phyloP scores from a whole-genome alignment of 2,797 vertebrate species.

The Borostomias antarcticus region DNA sequence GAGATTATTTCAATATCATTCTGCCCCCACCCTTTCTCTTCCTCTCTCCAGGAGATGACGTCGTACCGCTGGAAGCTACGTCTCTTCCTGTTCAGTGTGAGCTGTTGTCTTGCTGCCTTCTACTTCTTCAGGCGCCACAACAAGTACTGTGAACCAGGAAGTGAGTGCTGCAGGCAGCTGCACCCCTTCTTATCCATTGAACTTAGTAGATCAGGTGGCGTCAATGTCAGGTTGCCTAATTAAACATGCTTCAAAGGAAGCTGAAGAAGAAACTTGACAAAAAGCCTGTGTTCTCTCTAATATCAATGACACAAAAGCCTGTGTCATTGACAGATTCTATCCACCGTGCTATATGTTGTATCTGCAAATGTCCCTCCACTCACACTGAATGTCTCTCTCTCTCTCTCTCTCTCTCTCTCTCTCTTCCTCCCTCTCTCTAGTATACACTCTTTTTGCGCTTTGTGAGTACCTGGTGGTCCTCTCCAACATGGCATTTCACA shows the following conservation, averaged over 20 bases:
- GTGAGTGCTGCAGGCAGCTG: constrained; percentile 64
- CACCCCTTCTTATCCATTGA: neutral
- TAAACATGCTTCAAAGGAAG: neutral
- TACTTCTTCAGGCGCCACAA: constrained; percentile 91
- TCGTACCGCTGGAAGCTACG: constrained; percentile 86
- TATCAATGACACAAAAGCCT: no score
- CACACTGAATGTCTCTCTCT: neutral
- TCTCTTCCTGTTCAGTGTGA: constrained; percentile 85
- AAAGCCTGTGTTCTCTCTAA: no score
- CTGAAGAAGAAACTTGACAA: neutral
- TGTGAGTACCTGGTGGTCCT: constrained; percentile 94
- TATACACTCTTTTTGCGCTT: constrained; percentile 90
- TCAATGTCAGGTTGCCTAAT: constrained; percentile 5
- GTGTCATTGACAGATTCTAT: no score
- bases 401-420: neutral
- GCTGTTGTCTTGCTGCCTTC: constrained; percentile 70
- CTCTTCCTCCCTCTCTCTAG: constrained; percentile 57
- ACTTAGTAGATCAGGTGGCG: neutral
- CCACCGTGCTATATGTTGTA: no score
- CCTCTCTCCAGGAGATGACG: constrained; percentile 80
- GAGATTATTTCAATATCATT: neutral
- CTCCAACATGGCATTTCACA: constrained; percentile 96
- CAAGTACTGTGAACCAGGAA: constrained; percentile 86
- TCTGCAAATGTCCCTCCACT: neutral
- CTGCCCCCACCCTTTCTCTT: constrained; percentile 2